phyloP scores from a whole-genome alignment of 37 sponge, comb jelly and placozoan genomes.

The Spongia lamella region DNA sequence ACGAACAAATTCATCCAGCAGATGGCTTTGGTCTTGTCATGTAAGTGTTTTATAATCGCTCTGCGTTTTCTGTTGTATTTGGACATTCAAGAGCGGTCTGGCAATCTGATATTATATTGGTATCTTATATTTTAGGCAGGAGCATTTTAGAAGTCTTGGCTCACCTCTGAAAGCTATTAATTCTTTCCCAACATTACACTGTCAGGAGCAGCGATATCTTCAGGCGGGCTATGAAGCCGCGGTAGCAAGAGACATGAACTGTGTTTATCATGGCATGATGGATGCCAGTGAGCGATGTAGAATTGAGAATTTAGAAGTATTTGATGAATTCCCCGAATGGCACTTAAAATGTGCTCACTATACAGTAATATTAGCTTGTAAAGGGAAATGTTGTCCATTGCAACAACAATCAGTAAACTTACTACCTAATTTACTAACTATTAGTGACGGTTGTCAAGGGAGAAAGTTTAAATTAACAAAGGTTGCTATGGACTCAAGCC shows the following conservation, averaged over 20 bases:
- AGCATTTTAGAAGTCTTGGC: slow-evolving; percentile 38
- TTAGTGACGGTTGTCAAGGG: too few relatives aligned
- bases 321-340: slow-evolving; percentile 92
- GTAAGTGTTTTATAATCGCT: slow-evolving; percentile 47
- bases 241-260: slow-evolving; percentile 71
- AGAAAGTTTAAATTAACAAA: too few relatives aligned
- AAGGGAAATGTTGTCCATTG: background rate
- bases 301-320: slow-evolving; percentile 57
- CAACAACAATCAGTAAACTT: background rate
- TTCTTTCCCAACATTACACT: slow-evolving; percentile 31
- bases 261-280: slow-evolving; percentile 34
- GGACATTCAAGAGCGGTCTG: too few relatives aligned
- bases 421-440: too few relatives aligned
- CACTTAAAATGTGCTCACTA: slow-evolving; percentile 86
- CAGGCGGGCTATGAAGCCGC: slow-evolving; percentile 49
- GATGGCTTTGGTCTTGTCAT: slow-evolving; percentile 84
- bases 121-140: slow-evolving; percentile 23
- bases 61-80: too few relatives aligned
- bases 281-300: slow-evolving; percentile 32
- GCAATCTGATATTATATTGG: too few relatives aligned
- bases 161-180: slow-evolving; percentile 57
- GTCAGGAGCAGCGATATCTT: slow-evolving; percentile 47
- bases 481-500: too few relatives aligned
- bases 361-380: slow-evolving; percentile 45
- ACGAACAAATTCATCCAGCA: slow-evolving; percentile 79